Evolutionary conservation across 1,140 invertebrate species (phyloP).

Genomic region (Diprion similis): DNA sequence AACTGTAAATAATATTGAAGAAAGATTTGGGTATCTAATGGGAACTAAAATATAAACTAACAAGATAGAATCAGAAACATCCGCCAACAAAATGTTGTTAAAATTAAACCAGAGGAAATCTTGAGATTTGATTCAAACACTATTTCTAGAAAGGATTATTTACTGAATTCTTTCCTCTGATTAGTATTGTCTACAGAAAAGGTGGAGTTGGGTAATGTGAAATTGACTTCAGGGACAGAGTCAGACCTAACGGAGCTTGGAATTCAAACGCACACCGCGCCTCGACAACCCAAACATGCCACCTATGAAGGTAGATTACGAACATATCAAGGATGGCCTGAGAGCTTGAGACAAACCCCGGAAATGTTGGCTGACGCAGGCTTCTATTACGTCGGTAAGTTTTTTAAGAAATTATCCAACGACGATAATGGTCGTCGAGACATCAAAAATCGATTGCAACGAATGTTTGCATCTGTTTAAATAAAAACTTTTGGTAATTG

Average conservation of each 20-base stretch:
- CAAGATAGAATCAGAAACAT: too few species aligned
- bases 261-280: conserved; percentile 68
- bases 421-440: too few species aligned
- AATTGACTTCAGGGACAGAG: conserved; percentile 42
- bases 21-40: too few species aligned
- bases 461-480: neutral
- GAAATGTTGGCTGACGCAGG: conserved; percentile 75
- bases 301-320: conserved; percentile 69
- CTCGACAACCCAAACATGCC: conserved; percentile 67
- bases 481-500: neutral
- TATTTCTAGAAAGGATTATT: neutral
- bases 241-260: conserved; percentile 66
- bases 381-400: conserved; percentile 76
- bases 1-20: too few species aligned
- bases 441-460: too few species aligned
- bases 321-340: conserved; percentile 72
- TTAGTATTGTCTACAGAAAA: conserved; percentile 32
- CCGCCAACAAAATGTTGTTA: too few species aligned
- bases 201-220: conserved; percentile 46
- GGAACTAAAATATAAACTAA: too few species aligned
- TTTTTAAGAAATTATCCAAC: conserved; percentile 11
- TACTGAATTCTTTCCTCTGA: neutral
- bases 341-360: conserved; percentile 68
- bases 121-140: neutral
- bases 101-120: too few species aligned